Conservation (phyloP, 2,113 vertebrate species). For the Tychaedon coryphoeus region DNA sequence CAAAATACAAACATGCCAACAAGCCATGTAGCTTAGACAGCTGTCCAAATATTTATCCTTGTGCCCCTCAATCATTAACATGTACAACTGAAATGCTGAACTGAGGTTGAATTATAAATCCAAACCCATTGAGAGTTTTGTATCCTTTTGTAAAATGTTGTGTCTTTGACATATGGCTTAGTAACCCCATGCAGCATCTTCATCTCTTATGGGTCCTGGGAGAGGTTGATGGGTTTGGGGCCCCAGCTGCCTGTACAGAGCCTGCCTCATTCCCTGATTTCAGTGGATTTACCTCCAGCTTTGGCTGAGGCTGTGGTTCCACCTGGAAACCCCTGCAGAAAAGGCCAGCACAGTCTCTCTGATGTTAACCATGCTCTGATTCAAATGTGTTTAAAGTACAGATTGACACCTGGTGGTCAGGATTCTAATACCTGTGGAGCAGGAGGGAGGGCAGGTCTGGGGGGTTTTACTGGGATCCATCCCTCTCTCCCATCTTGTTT, state of each 20-base stretch:
- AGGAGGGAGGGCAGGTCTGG: neutral
- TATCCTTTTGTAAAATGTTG: neutral
- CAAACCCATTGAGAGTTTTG: neutral
- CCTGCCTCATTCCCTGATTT: neutral
- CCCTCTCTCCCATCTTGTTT: neutral
- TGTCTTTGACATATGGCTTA: neutral
- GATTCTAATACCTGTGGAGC: neutral
- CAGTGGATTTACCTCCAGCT: neutral
- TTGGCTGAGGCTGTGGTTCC: neutral
- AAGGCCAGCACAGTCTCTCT: neutral
- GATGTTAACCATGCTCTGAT: too few relatives aligned
- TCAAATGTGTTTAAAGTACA: neutral
- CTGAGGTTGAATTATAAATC: neutral
- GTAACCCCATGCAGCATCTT: neutral
- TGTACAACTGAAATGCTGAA: neutral
- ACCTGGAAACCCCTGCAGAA: neutral
- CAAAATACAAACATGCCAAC: neutral
- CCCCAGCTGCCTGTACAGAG: neutral
- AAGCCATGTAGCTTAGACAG: neutral
- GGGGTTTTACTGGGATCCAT: neutral
- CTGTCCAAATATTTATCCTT: constrained; percentile 27
- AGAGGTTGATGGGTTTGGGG: neutral
- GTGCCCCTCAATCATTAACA: neutral
- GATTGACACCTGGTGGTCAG: neutral
- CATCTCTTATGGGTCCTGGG: neutral